A percentile compares a stretch with the other conserved stretches of the same genome.
phyloP scores from a whole-genome alignment of 2,113 vertebrate genomes.

The Herpetotheres cachinnans region DNA sequence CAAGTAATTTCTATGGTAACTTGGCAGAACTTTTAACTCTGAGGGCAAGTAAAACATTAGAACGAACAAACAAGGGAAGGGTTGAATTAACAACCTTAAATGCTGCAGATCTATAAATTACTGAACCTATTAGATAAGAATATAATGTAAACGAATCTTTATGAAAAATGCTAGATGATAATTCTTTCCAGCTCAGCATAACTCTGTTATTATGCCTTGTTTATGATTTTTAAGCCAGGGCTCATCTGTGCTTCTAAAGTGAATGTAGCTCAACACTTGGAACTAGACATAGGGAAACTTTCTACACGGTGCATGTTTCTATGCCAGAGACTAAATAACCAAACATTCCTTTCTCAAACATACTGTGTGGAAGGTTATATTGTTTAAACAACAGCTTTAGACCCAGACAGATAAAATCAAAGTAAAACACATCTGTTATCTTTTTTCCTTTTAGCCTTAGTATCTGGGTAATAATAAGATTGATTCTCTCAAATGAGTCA shows the following conservation, averaged over 20 bases:
- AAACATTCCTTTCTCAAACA: background rate
- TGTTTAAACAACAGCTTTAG: slow-evolving; percentile 21
- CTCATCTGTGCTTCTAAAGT: background rate
- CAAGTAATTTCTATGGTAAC: background rate
- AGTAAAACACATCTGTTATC: background rate
- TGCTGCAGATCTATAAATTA: background rate
- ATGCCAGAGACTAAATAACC: background rate
- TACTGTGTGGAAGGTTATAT: background rate
- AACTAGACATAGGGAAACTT: background rate
- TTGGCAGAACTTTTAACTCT: background rate
- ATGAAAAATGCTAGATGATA: background rate
- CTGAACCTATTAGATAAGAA: background rate
- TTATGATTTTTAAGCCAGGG: background rate
- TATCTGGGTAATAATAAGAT: background rate
- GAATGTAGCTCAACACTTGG: background rate
- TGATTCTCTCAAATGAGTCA: background rate
- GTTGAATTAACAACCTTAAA: background rate
- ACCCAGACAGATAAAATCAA: background rate
- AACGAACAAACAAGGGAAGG: background rate
- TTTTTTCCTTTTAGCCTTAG: background rate
- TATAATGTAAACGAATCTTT: background rate
- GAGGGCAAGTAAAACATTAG: background rate
- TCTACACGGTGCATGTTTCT: background rate
- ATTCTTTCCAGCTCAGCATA: background rate
- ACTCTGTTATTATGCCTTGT: background rate